Evolutionary conservation across 2,797 vertebrate genomes (phyloP), one percentile per base, ranked within the genome.

Genomic region (Pempheris klunzingeri): DNA sequence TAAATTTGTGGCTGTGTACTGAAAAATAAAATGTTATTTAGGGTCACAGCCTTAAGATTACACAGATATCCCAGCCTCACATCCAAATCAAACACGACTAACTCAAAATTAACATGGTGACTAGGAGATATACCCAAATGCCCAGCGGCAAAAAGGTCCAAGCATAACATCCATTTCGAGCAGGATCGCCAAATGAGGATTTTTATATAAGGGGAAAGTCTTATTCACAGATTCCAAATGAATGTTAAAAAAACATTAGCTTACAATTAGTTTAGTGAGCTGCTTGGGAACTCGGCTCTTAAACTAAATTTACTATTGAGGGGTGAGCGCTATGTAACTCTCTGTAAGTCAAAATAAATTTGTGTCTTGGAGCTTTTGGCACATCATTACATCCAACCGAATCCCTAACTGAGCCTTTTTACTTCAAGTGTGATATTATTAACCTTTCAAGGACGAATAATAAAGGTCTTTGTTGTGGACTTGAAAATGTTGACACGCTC

Each of bases 81-180:
- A 74, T 92, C 91, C 92, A 94, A 93, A 91, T 84, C 78, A 91
- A 93, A 93, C 72, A 90, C 70, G 4, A 64, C 76, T 58, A 71
- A 83, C 60, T 93, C 60, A 64, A 81, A 89, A 85, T 77, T 14
- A 86, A 81, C 61, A 52, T 26, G 82, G 64, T n/a, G 55, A 84
- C 80, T 63, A 50, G 62, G 86, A 87, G 84, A 90, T 85, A 76
- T 78, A 81, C 69, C 53, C 64, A 62, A 77, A 86, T 69, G 77
- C 79, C 78, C 84, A 60, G 69, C 6, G 13, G 77, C 38, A 2
- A 38, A 81, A 71, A 12, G 36, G 57, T 87, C 91, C 92, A 94
- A 94, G 87, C 74, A 89, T 86, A 94, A 93, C 85, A 93, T 92
- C 87, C 83, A 86, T 88, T 90, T 88, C 46, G 44, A 80, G 74